These are phyloP conservation scores for Adelognathus sp. DNA, from an alignment of 2,888 invertebrate genomes.

Conservation along the genomic window DNA sequence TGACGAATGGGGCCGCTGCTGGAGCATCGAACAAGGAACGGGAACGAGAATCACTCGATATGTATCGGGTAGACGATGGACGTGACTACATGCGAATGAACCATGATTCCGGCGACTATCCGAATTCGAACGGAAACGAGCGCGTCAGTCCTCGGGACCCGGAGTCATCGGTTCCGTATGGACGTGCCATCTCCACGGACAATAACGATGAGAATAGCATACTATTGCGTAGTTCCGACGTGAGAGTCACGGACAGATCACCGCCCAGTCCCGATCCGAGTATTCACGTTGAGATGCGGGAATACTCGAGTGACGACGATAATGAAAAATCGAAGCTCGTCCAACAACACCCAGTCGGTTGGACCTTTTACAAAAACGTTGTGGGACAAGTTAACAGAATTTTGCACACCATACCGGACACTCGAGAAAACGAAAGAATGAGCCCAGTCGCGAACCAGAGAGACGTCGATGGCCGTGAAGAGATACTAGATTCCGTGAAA, in stretches of 20 bases:
- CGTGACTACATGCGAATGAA: not conserved
- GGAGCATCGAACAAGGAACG: not conserved
- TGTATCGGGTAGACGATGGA: not conserved
- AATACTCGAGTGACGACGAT: conserved; percentile 77
- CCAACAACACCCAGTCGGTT: conserved; percentile 85
- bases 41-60: not conserved
- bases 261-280: conserved; percentile 82
- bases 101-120: not conserved
- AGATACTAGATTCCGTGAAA: conserved; percentile 71
- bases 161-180: not conserved
- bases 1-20: not conserved
- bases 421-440: conserved; percentile 68
- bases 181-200: not conserved
- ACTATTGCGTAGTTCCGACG: conserved; percentile 66
- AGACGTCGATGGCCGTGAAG: conserved; percentile 43
- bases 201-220: conserved; percentile 55
- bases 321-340: conserved; percentile 81
- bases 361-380: conserved; percentile 88
- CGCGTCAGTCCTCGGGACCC: not conserved
- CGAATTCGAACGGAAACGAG: not conserved
- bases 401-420: conserved; percentile 77
- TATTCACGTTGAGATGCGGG: conserved; percentile 83
- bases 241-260: conserved; percentile 71
- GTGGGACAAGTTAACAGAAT: conserved; percentile 84
- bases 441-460: conserved; percentile 46